These are phyloP conservation scores for Corythornis cristatus DNA, from an alignment of 2,113 vertebrate genomes.

Conservation along the genomic window DNA sequence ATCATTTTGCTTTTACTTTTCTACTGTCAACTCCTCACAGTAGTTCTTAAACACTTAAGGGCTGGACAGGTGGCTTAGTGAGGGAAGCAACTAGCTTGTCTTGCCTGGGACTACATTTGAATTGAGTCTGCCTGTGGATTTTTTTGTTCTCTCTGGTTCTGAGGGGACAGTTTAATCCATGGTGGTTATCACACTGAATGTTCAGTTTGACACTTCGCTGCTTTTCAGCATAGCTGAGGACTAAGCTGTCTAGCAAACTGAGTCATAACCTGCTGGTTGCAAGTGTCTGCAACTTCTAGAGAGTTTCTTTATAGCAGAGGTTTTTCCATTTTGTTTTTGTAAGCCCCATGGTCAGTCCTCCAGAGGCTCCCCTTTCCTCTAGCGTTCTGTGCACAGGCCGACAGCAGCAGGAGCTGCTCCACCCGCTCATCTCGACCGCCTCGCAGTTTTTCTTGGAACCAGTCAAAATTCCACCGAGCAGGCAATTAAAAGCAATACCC, in stretches of 20 bases:
- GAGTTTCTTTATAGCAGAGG: slow-evolving; percentile 63
- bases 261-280: slow-evolving; percentile 75
- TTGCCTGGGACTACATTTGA: slow-evolving; percentile 77
- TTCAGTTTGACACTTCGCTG: slow-evolving; percentile 69
- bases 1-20: slow-evolving; percentile 80
- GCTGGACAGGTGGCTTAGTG: slow-evolving; percentile 70
- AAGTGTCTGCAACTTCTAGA: slow-evolving; percentile 71
- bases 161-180: slow-evolving; percentile 69
- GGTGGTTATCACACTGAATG: slow-evolving; percentile 65
- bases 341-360: slow-evolving; percentile 47
- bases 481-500: slow-evolving; percentile 29
- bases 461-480: slow-evolving; percentile 38
- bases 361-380: slow-evolving; percentile 69
- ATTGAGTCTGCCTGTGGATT: slow-evolving; percentile 75
- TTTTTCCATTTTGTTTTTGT: slow-evolving; percentile 61
- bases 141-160: slow-evolving; percentile 74
- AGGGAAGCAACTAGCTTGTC: slow-evolving; percentile 70
- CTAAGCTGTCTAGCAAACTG: slow-evolving; percentile 71
- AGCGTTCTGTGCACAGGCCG: slow-evolving; percentile 68
- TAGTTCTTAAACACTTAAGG: slow-evolving; percentile 71
- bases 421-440: slow-evolving; percentile 59
- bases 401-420: slow-evolving; percentile 54
- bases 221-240: slow-evolving; percentile 63
- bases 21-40: slow-evolving; percentile 75
- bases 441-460: slow-evolving; percentile 48